phyloP scores from a whole-genome alignment of 2,113 vertebrate species.

The Petrocephalus zakoni region DNA sequence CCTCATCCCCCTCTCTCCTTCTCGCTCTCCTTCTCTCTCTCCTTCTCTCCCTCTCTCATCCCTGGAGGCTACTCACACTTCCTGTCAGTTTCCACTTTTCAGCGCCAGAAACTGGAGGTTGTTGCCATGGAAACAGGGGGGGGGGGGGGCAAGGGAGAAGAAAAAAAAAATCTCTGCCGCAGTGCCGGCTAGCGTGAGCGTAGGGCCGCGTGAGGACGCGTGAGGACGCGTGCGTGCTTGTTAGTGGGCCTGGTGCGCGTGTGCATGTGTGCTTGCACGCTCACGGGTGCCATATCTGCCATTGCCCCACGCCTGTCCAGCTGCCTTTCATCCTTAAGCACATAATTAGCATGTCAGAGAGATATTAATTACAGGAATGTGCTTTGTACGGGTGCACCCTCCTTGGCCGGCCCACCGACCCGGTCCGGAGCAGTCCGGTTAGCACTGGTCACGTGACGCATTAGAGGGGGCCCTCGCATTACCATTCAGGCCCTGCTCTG shows the following conservation, averaged over 20 bases:
- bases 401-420: background rate
- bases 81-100: conserved; percentile 63
- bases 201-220: conserved; percentile 20
- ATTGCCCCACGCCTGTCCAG: background rate
- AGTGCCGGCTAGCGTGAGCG: conserved; percentile 56
- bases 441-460: conserved; percentile 42
- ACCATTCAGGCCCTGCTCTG: conserved; percentile 46
- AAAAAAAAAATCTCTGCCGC: conserved; percentile 50
- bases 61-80: conserved; percentile 57
- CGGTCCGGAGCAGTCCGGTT: background rate
- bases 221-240: background rate
- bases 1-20: conserved; percentile 19
- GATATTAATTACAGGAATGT: conserved; percentile 3
- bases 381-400: background rate
- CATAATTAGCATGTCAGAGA: conserved; percentile 9
- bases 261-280: background rate
- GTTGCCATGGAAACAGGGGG: conserved; percentile 70
- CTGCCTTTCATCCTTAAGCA: background rate
- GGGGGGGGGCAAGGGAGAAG: conserved; percentile 40
- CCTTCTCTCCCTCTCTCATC: conserved; percentile 31
- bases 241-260: background rate
- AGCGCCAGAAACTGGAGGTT: conserved; percentile 63
- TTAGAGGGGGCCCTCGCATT: conserved; percentile 53
- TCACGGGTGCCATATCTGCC: background rate
- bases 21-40: background rate